These are phyloP conservation scores for Scelioninae gen. 1 DNA, from an alignment of 2,888 invertebrate genomes.

Conservation along the genomic window DNA sequence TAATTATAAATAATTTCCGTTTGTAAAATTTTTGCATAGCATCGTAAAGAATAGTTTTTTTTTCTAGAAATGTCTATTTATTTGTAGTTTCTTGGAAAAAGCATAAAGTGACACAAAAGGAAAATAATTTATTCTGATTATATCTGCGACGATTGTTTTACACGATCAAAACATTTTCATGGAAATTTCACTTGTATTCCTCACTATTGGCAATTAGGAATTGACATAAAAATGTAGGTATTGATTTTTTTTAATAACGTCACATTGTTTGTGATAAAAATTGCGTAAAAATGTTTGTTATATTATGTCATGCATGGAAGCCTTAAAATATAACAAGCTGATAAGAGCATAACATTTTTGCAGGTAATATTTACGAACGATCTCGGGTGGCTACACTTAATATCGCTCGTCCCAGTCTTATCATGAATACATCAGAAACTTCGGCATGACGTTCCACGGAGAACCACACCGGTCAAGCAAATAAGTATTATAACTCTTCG, in stretches of 20 bases:
- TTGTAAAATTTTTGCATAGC: too few relatives aligned
- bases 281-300: neutral
- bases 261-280: neutral
- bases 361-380: conserved; percentile 15
- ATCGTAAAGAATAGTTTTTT: conserved; percentile 7
- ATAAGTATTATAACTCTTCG: conserved; percentile 30
- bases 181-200: conserved; percentile 5
- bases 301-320: conserved; percentile 4
- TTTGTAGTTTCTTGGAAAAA: conserved; percentile 30
- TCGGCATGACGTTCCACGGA: conserved; percentile 36
- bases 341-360: conserved; percentile 20
- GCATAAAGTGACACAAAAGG: conserved; percentile 20
- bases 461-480: conserved; percentile 35
- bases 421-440: conserved; percentile 34
- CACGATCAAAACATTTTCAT: conserved; percentile 21
- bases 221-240: neutral
- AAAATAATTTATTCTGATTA: conserved; percentile 22
- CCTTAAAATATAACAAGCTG: conserved; percentile 1
- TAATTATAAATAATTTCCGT: too few relatives aligned
- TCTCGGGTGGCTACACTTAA: conserved; percentile 29
- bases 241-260: neutral
- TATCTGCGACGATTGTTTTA: conserved; percentile 28
- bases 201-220: neutral
- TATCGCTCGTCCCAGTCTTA: conserved; percentile 36
- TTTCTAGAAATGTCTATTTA: conserved; percentile 1